phyloP scores from a whole-genome alignment of 2,113 vertebrate species.

The Desmodus rotundus region DNA sequence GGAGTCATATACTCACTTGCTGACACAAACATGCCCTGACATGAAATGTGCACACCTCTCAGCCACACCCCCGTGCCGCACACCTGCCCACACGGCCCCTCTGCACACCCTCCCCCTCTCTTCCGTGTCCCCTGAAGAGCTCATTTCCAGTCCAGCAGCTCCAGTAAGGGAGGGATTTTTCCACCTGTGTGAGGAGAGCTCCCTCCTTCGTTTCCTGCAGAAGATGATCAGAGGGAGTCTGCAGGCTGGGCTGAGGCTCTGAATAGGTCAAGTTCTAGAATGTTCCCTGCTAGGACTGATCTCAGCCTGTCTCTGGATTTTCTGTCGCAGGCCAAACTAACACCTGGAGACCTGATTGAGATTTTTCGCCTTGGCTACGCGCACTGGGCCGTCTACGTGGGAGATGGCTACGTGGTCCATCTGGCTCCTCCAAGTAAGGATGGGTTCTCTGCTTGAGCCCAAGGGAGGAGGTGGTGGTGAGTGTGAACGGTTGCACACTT shows the following conservation, averaged over 20 bases:
- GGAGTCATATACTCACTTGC: neutral
- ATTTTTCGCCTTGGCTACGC: constrained; percentile 4
- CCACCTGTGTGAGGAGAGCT: neutral
- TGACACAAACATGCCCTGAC: neutral
- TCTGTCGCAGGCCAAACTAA: neutral
- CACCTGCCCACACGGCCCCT: neutral
- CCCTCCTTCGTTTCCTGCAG: neutral
- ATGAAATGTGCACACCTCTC: neutral
- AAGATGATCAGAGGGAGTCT: neutral
- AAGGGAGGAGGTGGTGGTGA: neutral
- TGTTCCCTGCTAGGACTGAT: neutral
- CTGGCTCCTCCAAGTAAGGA: constrained; percentile 44
- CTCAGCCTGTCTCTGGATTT: neutral
- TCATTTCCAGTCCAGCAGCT: neutral
- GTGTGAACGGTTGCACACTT: neutral
- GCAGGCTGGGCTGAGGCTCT: neutral
- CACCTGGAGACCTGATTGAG: constrained; percentile 56
- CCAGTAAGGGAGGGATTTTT: neutral
- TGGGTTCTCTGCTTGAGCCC: neutral
- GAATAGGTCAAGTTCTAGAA: neutral
- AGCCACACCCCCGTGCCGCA: neutral
- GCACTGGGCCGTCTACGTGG: constrained; percentile 68
- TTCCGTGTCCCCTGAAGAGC: neutral
- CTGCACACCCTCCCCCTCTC: accelerated
- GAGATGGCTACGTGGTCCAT: constrained; percentile 65